Evolutionary conservation across 2,113 vertebrate genomes (phyloP).

Genomic region (Cercocebus atys): DNA sequence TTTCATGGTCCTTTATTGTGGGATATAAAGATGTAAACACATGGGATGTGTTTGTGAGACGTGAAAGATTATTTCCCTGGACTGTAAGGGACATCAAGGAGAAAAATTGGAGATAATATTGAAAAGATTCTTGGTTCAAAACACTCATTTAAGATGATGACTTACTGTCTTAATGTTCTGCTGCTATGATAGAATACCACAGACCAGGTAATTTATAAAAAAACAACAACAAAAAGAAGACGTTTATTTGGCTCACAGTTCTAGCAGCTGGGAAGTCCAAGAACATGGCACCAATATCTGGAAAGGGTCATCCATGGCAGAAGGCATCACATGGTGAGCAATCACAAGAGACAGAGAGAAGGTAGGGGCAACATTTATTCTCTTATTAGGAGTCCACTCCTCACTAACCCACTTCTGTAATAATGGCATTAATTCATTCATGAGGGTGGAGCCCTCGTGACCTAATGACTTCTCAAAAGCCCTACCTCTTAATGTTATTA

Average conservation of each 20-base stretch:
- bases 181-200: not conserved
- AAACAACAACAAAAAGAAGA: not conserved
- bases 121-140: not conserved
- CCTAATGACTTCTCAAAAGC: not conserved
- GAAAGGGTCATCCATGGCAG: not conserved
- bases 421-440: not conserved
- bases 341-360: not conserved
- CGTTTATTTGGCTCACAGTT: not conserved
- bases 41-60: not conserved
- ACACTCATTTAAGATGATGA: not conserved
- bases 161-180: not conserved
- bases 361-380: not conserved
- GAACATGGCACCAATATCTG: not conserved
- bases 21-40: not conserved
- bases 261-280: not conserved
- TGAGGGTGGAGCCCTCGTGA: not conserved
- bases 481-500: not conserved
- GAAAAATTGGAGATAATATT: not conserved
- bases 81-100: not conserved
- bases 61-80: not conserved
- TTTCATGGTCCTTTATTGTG: too few relatives aligned
- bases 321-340: not conserved
- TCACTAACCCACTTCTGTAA: not conserved
- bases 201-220: not conserved
- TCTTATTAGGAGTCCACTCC: not conserved